Percentiles rank a stretch among this genome's conserved stretches.
Evolutionary conservation across 2,888 invertebrate species (phyloP).

Genomic region (Drosophila sordidula): DNA sequence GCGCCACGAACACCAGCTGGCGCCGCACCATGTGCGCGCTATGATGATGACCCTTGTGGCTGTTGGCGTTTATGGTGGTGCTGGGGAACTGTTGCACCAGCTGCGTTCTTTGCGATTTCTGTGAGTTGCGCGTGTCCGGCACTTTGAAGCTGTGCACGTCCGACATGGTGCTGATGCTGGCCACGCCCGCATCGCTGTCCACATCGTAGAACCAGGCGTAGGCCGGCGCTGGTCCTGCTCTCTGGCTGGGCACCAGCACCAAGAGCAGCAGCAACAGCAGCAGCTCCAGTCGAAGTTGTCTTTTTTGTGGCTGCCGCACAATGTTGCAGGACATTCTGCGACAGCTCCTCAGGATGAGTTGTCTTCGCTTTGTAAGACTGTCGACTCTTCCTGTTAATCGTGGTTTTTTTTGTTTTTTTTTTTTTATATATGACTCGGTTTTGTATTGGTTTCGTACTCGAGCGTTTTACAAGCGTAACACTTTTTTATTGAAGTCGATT

Average conservation of each 20-base stretch:
- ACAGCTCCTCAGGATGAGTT: conserved; percentile 35
- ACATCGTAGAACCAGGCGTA: conserved; percentile 60
- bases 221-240: conserved; percentile 32
- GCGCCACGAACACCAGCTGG: conserved; percentile 81
- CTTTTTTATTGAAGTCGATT: conserved; percentile 39
- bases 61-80: not conserved
- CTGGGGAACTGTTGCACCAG: conserved; percentile 75
- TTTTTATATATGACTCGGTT: not conserved
- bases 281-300: conserved; percentile 26
- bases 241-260: conserved; percentile 36
- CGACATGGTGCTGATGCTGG: conserved; percentile 43
- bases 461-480: conserved; percentile 35
- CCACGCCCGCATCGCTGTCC: conserved; percentile 34
- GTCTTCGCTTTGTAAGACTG: not conserved
- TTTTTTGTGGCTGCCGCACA: conserved; percentile 55
- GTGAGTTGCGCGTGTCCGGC: conserved; percentile 64
- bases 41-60: conserved; percentile 10
- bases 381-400: conserved; percentile 4
- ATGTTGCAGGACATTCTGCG: conserved; percentile 57
- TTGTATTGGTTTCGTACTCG: conserved; percentile 1
- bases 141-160: conserved; percentile 68
- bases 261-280: conserved; percentile 37
- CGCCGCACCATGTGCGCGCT: conserved; percentile 40
- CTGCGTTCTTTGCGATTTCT: conserved; percentile 71
- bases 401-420: not conserved